Evolutionary conservation across 1,140 invertebrate species (phyloP).

Genomic region (Platyscapa corneri): DNA sequence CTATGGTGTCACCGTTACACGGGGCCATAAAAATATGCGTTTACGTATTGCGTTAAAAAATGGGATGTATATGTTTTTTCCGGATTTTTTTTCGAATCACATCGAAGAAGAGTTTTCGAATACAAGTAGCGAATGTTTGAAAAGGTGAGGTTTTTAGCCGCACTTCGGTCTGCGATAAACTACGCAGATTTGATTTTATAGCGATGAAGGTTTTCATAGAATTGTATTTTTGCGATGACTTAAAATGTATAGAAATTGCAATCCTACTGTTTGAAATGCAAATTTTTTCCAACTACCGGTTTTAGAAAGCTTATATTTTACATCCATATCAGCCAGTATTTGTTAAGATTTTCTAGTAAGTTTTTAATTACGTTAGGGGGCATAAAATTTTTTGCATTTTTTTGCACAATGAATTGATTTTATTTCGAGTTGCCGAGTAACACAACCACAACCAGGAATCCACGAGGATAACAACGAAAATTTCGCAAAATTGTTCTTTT

Average conservation of each 20-base stretch:
- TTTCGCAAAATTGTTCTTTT: too few species aligned
- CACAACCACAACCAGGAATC: too few species aligned
- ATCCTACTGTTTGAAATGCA: background rate
- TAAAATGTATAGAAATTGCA: background rate
- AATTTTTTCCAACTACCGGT: background rate
- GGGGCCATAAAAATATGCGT: background rate
- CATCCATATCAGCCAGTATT: background rate
- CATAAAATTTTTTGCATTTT: too few species aligned
- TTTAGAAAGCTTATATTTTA: background rate
- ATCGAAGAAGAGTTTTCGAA: background rate
- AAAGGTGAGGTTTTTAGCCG: constrained; percentile 4
- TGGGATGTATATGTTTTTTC: background rate
- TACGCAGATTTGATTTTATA: constrained; percentile 31
- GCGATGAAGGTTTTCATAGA: background rate
- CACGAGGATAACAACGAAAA: too few species aligned
- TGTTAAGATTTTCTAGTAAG: background rate
- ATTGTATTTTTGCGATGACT: constrained; percentile 4
- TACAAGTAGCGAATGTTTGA: background rate
- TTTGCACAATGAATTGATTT: too few species aligned
- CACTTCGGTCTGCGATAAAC: background rate
- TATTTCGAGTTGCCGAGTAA: too few species aligned
- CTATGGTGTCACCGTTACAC: background rate
- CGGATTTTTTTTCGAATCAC: background rate
- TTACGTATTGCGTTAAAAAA: constrained; percentile 18
- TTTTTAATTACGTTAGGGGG: background rate